Evolutionary conservation across 2,888 invertebrate species (phyloP).

Genomic region (Plagodis dolabraria): DNA sequence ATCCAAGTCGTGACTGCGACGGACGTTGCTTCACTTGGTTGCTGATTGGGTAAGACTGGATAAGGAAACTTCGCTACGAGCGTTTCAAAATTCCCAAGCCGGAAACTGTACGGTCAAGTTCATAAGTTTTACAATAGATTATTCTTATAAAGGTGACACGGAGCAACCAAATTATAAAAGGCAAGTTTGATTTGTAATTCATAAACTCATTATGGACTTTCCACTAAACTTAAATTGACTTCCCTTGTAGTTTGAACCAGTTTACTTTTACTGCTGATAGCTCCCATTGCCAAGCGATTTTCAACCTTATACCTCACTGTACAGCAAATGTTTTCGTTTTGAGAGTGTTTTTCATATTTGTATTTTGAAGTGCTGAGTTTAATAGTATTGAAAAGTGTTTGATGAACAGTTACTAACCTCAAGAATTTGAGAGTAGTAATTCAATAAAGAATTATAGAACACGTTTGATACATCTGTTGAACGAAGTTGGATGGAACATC

Average conservation of each 20-base stretch:
- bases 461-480: not conserved
- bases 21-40: too few relatives aligned
- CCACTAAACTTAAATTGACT: conserved; percentile 59
- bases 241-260: conserved; percentile 48
- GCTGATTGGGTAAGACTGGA: too few relatives aligned
- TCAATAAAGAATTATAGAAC: not conserved
- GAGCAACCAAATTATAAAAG: not conserved
- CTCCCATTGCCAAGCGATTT: not conserved
- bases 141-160: not conserved
- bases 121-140: not conserved
- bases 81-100: too few relatives aligned
- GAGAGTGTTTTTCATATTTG: not conserved
- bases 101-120: too few relatives aligned
- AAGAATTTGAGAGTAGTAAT: not conserved
- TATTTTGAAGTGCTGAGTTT: conserved; percentile 1
- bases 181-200: conserved; percentile 54
- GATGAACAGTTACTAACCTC: conserved; percentile 4
- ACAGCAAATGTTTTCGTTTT: not conserved
- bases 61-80: too few relatives aligned
- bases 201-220: conserved; percentile 56
- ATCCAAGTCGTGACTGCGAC: too few relatives aligned
- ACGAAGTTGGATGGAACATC: too few relatives aligned
- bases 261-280: conserved; percentile 10
- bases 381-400: conserved; percentile 7
- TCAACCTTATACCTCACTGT: not conserved